Evolutionary conservation across 2,113 vertebrate species (phyloP), one percentile per base, ranked within the genome.

Genomic region (Anguilla rostrata): DNA sequence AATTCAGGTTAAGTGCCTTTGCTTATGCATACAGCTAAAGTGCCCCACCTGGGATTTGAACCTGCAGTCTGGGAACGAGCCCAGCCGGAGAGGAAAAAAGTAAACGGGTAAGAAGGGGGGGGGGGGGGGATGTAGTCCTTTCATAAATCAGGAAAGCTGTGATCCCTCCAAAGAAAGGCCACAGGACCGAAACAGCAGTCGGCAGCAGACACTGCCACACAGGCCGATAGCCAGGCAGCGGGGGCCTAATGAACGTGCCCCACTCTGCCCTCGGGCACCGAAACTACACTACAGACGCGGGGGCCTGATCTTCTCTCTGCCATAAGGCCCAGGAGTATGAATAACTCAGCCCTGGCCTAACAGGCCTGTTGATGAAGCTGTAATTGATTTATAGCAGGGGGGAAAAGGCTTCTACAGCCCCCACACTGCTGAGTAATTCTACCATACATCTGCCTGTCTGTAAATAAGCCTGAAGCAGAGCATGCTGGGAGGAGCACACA

Each of bases 381-480:
- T 78, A 5, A 11, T 46, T 34, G 78, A 46, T 84, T 88, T 57
- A 86, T 83, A 29, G 66, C 14, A 7, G 22, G 60, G 22, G 46
- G 56, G 57, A 87, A 88, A 75, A 83, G 81, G 39, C 71, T 78
- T n/a, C 82, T 87, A 66, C 66, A 90, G 60, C 56, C 22, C 34
- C 22, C 60, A 40, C 75, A 63, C 78, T 78, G 34, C 86, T 86
- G 46, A 11, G 40, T 80, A 53, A 87, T 71, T 80, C 22, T 22
- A 39, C 39, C 81, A 56, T 85, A 87, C 84, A 82, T 87, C 40
- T 78, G 63, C 84, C 81, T 82, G 46, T 80, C 81, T 88, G 75
- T 78, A 84, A 80, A 60, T 82, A 39, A 82, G 78, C 88, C 86
- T 83, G 40, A 87, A 87, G 86, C 66, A 56, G 46, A 46, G 43